Conservation (phyloP, 2,888 invertebrate genomes). For the Xylocampa areola region DNA sequence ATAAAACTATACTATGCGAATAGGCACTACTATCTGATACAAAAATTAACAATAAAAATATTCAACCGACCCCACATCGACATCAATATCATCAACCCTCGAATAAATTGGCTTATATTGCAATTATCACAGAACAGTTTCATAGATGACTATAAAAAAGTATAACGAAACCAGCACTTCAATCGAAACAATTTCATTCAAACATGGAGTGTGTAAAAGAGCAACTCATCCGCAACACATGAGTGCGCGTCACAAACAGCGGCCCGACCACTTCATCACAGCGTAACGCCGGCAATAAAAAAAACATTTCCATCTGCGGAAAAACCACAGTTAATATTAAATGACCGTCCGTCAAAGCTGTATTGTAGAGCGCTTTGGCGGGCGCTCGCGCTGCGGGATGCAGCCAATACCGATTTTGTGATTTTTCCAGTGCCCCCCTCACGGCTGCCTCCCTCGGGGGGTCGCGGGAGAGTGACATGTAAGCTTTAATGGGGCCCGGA, state of each 20-base stretch:
- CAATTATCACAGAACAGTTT: conserved; percentile 43
- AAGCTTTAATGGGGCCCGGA: conserved; percentile 88
- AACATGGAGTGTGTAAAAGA: conserved; percentile 80
- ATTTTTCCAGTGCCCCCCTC: conserved; percentile 77
- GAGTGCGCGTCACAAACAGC: conserved; percentile 87
- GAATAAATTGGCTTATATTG: conserved; percentile 53
- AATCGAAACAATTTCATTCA: conserved; percentile 76
- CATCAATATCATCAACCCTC: conserved; percentile 37
- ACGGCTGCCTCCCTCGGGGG: conserved; percentile 60
- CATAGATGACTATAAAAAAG: conserved; percentile 42
- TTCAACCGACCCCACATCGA: conserved; percentile 38
- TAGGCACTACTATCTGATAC: conserved; percentile 54
- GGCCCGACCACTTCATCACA: conserved; percentile 86
- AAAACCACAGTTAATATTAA: conserved; percentile 90
- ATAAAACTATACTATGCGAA: conserved; percentile 62
- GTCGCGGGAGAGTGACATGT: conserved; percentile 85
- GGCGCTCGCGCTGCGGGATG: conserved; percentile 79
- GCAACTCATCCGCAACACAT: conserved; percentile 82
- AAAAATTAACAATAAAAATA: conserved; percentile 71
- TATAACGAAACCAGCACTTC: conserved; percentile 71
- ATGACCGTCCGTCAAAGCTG: conserved; percentile 89
- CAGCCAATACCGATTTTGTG: conserved; percentile 88
- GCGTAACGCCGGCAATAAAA: conserved; percentile 84
- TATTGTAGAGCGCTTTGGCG: conserved; percentile 83
- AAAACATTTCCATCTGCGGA: conserved; percentile 89